Base-by-base conservation (phyloP, 2,888 invertebrate genomes). In the Ophion slaviceki region DNA sequence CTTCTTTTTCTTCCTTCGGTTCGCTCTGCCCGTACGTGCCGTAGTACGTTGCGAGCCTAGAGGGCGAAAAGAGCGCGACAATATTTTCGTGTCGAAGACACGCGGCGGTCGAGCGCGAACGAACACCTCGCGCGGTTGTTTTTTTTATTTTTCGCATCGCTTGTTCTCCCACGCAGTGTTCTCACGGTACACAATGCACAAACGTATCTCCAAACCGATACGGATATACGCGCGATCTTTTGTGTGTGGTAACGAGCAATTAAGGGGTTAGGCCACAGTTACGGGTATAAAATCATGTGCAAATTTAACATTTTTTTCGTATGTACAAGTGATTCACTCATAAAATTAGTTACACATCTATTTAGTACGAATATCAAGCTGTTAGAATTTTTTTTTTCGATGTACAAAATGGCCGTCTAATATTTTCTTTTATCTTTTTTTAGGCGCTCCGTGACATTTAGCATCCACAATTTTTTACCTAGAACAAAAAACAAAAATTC, bases 11-110 rank as follows among this genome's bases (percentile, higher is more conserved):
- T n/a, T 64, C 17, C 14, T 45, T 32, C 62, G 47, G 32, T 53
- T n/a, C 24, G 24, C 53, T 66, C 53, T 53, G 76, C 76, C 36
- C 76, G 36, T 53, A 36, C 17, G 75, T 62, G 7, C 53, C 28
- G n/a, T 11, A 47, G 36, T 57, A 11, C 47, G 7, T 32, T n/a
- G 53, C 28, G 32, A 59, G 17, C 17, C 17, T 53, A 53, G 36
- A 72, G 72, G 59, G 59, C 72, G 59, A n/a, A 32, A 20, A 36
- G 72, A 72, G 36, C 72, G 72, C 36, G 20, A 36, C 32, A 20
- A 36, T 28, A 24, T 24, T 24, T 59, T 57, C 3, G 57, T 20
- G 5, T 14, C 28, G 70, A 72, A 57, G 36, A 32, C 36, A 72
- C n/a, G 36, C 36, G 72, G 20, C 32, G 72, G 59, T 72, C 59